These are phyloP conservation scores for Arothron firmamentum DNA, from an alignment of 2,113 vertebrate species.

Conservation along the genomic window DNA sequence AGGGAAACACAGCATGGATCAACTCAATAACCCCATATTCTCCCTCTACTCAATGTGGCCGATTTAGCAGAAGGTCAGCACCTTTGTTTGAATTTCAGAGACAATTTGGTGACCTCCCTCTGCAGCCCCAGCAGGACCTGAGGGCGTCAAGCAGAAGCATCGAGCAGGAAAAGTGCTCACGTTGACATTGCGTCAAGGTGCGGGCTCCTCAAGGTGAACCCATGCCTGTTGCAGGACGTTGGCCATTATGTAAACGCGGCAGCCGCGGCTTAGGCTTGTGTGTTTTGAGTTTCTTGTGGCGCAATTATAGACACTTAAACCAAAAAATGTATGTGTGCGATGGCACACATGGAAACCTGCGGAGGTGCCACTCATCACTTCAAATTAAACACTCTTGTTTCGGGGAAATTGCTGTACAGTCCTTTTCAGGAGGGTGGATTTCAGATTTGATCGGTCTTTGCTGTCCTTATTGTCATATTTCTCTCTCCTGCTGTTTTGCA, in stretches of 20 bases:
- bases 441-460: conserved; percentile 58
- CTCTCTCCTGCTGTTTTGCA: conserved; percentile 44
- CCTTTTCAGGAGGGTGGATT: conserved; percentile 52
- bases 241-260: conserved; percentile 71
- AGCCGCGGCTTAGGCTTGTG: conserved; percentile 30
- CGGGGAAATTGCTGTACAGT: conserved; percentile 56
- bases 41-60: conserved; percentile 73
- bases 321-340: conserved; percentile 40
- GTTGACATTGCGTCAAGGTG: conserved; percentile 61
- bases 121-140: conserved; percentile 67
- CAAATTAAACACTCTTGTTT: conserved; percentile 74
- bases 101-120: conserved; percentile 79
- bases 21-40: conserved; percentile 81
- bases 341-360: conserved; percentile 37
- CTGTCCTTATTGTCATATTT: conserved; percentile 54
- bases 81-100: conserved; percentile 64
- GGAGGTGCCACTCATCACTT: conserved; percentile 48
- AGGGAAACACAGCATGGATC: conserved; percentile 77
- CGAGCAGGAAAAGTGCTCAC: conserved; percentile 49
- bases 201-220: conserved; percentile 71
- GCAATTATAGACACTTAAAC: conserved; percentile 50
- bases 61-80: conserved; percentile 78
- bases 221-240: conserved; percentile 61
- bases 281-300: neutral
- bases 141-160: conserved; percentile 52